Evolutionary conservation across 30 jellyfish, hydroid and myxozoan species (phyloP).

Genomic region (Aurelia coerulea): DNA sequence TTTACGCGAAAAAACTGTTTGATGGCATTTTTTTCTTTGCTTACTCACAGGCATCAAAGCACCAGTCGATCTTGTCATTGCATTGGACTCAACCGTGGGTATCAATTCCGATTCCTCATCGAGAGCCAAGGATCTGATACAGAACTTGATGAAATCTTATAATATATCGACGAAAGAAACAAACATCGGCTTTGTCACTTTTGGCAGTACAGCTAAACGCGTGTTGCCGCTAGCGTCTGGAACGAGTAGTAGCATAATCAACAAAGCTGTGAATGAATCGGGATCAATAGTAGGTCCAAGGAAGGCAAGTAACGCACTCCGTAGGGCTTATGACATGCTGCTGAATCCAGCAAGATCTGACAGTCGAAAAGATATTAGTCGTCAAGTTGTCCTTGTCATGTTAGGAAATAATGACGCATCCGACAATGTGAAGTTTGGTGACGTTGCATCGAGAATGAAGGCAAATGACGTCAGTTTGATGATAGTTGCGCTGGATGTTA

Average conservation of each 20-base stretch:
- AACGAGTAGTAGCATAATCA: not conserved
- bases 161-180: conserved; percentile 37
- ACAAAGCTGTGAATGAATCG: not conserved
- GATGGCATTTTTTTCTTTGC: too few relatives aligned
- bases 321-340: conserved; percentile 7
- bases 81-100: conserved; percentile 26
- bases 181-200: conserved; percentile 32
- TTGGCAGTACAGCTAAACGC: conserved; percentile 5
- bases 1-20: too few relatives aligned
- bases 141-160: conserved; percentile 1
- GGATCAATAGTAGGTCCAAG: conserved; percentile 10
- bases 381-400: conserved; percentile 20
- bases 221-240: conserved; percentile 17
- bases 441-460: not conserved
- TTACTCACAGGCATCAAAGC: conserved; percentile 23
- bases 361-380: not conserved
- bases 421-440: not conserved
- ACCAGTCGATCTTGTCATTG: conserved; percentile 29
- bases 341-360: not conserved
- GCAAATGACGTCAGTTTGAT: not conserved
- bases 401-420: not conserved
- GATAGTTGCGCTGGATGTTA: conserved; percentile 5
- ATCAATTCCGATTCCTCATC: not conserved
- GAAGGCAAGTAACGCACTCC: conserved; percentile 12
- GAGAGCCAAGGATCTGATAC: not conserved